Conservation (phyloP, 2,113 vertebrate genomes). For the Chaenocephalus aceratus region DNA sequence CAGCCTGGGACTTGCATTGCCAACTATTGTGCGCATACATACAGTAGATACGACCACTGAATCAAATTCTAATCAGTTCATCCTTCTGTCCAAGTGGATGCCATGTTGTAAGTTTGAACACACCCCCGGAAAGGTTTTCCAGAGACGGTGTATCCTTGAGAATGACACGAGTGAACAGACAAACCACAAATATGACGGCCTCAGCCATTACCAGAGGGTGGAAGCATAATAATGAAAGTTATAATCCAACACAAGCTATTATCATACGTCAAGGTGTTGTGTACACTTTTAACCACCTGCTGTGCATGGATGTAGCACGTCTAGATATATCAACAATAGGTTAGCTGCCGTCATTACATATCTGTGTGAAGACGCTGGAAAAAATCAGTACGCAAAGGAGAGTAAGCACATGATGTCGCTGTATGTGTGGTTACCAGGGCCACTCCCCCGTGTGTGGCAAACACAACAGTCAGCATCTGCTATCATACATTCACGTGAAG, state of each 20-base stretch:
- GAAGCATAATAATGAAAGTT: background rate
- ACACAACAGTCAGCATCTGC: slow-evolving; percentile 38
- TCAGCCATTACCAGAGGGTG: too few relatives aligned
- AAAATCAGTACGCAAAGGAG: background rate
- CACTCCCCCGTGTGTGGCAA: slow-evolving; percentile 18
- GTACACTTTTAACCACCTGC: background rate
- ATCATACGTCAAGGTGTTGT: background rate
- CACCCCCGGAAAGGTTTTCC: too few relatives aligned
- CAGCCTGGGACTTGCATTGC: too few relatives aligned
- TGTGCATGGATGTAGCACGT: background rate
- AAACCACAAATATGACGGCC: too few relatives aligned
- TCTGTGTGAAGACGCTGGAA: background rate
- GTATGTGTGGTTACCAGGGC: slow-evolving; percentile 15
- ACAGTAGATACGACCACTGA: too few relatives aligned
- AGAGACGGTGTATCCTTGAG: too few relatives aligned
- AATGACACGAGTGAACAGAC: too few relatives aligned
- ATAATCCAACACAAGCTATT: background rate
- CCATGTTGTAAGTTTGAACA: too few relatives aligned
- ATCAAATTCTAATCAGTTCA: too few relatives aligned
- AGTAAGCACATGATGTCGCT: slow-evolving; percentile 2
- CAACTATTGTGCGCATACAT: too few relatives aligned
- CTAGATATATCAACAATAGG: background rate
- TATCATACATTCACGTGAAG: slow-evolving; percentile 25
- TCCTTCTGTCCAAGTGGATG: too few relatives aligned
- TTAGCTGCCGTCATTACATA: background rate